Percentiles rank a stretch among this genome's conserved stretches.
phyloP scores from a whole-genome alignment of 2,113 vertebrate genomes.

The Pseudorectes ferrugineus region DNA sequence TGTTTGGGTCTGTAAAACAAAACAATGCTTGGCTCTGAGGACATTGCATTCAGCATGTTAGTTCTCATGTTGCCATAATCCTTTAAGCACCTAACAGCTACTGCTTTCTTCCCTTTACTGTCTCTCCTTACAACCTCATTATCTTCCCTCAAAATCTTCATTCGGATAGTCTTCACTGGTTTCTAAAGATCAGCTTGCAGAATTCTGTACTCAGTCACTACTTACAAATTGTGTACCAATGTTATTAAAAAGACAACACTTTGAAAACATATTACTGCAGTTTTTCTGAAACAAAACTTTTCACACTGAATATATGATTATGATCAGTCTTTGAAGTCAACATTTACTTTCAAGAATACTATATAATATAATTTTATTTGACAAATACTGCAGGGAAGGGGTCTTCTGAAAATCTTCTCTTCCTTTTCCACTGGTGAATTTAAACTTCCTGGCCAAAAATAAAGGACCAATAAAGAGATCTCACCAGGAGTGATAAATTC shows the following conservation, averaged over 20 bases:
- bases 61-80: background rate
- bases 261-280: background rate
- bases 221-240: background rate
- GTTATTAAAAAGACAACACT: background rate
- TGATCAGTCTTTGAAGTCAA: background rate
- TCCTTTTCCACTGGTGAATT: background rate
- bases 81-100: background rate
- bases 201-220: background rate
- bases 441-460: background rate
- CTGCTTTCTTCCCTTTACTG: background rate
- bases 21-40: background rate
- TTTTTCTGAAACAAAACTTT: background rate
- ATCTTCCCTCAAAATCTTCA: background rate
- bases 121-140: background rate
- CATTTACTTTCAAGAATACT: background rate
- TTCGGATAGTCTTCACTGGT: background rate
- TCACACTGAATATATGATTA: background rate
- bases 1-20: slow-evolving; percentile 77
- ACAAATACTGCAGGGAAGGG: background rate
- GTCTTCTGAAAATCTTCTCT: background rate
- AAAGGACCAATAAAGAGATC: background rate
- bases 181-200: background rate
- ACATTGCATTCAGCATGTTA: background rate
- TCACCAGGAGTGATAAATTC: background rate
- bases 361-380: background rate